Evolutionary conservation across 1,140 invertebrate genomes (phyloP).

Genomic region (Drosophila nigromelanica): DNA sequence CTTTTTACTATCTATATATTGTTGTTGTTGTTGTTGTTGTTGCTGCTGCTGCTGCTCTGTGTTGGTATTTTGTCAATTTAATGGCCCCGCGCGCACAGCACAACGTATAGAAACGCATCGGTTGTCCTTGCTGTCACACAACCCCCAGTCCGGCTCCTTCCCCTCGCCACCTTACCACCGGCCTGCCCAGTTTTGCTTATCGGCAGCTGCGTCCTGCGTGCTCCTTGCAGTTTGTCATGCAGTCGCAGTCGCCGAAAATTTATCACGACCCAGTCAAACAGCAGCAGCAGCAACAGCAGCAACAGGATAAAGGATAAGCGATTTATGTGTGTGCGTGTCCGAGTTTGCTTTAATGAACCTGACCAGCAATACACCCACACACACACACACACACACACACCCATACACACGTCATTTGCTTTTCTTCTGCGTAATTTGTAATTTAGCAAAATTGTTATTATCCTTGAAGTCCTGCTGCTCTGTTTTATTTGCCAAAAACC

Average conservation of each 20-base stretch:
- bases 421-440: slow-evolving; percentile 64
- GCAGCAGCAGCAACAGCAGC: slow-evolving; percentile 59
- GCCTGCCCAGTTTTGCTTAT: slow-evolving; percentile 61
- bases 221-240: slow-evolving; percentile 83
- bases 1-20: slow-evolving; percentile 42
- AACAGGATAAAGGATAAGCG: slow-evolving; percentile 79
- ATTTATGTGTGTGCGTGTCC: slow-evolving; percentile 70
- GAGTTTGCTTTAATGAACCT: slow-evolving; percentile 52
- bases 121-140: slow-evolving; percentile 17
- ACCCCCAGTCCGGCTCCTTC: background rate
- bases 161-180: background rate
- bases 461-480: slow-evolving; percentile 49
- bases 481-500: slow-evolving; percentile 67
- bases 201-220: slow-evolving; percentile 67
- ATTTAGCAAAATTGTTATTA: slow-evolving; percentile 80
- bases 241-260: slow-evolving; percentile 67
- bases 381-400: background rate
- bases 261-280: slow-evolving; percentile 61
- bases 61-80: slow-evolving; percentile 83
- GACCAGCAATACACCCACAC: slow-evolving; percentile 10
- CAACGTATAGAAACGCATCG: slow-evolving; percentile 55
- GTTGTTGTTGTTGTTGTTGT: slow-evolving; percentile 38
- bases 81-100: slow-evolving; percentile 63
- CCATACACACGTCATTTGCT: background rate
- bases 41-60: slow-evolving; percentile 52